A percentile compares a stretch with the other conserved stretches of the same genome.
These are phyloP conservation scores for Stichodactyla helianthus DNA, from an alignment of 64 coral and sea anemone species.

Conservation along the genomic window DNA sequence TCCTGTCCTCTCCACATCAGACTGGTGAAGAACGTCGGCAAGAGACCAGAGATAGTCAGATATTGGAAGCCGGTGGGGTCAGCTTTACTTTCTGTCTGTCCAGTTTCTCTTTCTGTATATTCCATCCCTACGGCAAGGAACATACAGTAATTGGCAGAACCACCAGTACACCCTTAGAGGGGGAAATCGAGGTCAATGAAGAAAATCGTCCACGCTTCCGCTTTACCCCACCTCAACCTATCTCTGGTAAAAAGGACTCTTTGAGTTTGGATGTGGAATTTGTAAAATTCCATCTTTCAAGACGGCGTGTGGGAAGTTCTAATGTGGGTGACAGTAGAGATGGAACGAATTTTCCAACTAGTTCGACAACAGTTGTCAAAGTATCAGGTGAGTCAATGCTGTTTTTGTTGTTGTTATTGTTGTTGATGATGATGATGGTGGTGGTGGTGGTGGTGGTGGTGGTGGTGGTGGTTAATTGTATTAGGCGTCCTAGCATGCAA, in stretches of 20 bases:
- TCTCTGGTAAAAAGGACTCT: slow-evolving; percentile 96
- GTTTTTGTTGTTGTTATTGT: not conserved
- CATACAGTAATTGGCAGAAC: slow-evolving; percentile 58
- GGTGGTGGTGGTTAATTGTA: not conserved
- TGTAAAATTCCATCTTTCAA: slow-evolving; percentile 94
- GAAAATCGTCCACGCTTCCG: slow-evolving; percentile 48
- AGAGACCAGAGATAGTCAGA: not conserved
- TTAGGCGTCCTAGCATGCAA: too few species aligned
- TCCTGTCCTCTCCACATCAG: not conserved
- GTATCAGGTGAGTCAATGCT: slow-evolving; percentile 74
- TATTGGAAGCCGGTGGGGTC: slow-evolving; percentile 87
- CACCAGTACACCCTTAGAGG: slow-evolving; percentile 32
- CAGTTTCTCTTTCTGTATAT: slow-evolving; percentile 91
- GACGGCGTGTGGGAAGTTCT: slow-evolving; percentile 60
- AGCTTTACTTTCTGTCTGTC: slow-evolving; percentile 96
- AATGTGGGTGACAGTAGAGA: slow-evolving; percentile 27
- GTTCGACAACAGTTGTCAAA: slow-evolving; percentile 86
- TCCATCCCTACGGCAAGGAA: slow-evolving; percentile 95
- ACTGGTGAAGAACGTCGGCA: slow-evolving; percentile 12
- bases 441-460: not conserved
- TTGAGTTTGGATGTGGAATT: slow-evolving; percentile 96
- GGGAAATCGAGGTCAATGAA: slow-evolving; percentile 43
- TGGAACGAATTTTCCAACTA: slow-evolving; percentile 48
- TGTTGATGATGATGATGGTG: not conserved
- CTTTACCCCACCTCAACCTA: slow-evolving; percentile 64